Evolutionary conservation across 2,113 vertebrate species (phyloP), one percentile per base, ranked within the genome.

Genomic region (Eulemur macaco): DNA sequence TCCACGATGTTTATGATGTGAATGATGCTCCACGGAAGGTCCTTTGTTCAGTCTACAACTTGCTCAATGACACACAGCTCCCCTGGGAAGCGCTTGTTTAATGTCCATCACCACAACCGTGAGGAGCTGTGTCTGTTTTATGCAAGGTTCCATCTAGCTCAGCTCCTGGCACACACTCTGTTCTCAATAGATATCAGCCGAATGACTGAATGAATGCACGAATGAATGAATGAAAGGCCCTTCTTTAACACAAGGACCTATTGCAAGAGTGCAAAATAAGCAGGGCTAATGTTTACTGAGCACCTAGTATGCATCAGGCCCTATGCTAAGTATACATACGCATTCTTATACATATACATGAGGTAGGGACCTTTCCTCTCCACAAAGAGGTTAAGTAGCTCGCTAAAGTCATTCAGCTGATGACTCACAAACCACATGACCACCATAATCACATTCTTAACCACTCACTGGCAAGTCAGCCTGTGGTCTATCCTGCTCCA

Each of bases 191-290:
- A 14, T 6, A 66, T 4, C 37, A 58, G 10, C 0, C 73, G 45
- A 91, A 71, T 81, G 50, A 89, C 0, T n/a, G 45, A 29, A 69
- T 13, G 76, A 60, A n/a, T 60, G 58, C 63, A 82, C 39, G 42
- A 84, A 52, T 95, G 84, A 94, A 63, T 96, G 84, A 94, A 63
- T n/a, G 39, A 94, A 47, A 58, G 66, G 4, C 17, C 34, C 5
- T 42, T 66, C 78, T 92, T 83, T 89, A 83, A 88, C 34, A 66
- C 18, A 81, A 96, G 63, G 82, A 86, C 56, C 69, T 71, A 45
- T 50, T 50, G 8, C 31, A 66, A 73, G 73, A 73, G 68, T 96
- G 42, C 86, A 84, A 77, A 89, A 45, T 34, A 60, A 14, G 11
- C n/a, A 42, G 45, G 56, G 66, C 80, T 87, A 66, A 85, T 14